Percentiles rank a stretch among this genome's conserved stretches.
phyloP scores from a whole-genome alignment of 2,113 vertebrate genomes.

The Zingel zingel region DNA sequence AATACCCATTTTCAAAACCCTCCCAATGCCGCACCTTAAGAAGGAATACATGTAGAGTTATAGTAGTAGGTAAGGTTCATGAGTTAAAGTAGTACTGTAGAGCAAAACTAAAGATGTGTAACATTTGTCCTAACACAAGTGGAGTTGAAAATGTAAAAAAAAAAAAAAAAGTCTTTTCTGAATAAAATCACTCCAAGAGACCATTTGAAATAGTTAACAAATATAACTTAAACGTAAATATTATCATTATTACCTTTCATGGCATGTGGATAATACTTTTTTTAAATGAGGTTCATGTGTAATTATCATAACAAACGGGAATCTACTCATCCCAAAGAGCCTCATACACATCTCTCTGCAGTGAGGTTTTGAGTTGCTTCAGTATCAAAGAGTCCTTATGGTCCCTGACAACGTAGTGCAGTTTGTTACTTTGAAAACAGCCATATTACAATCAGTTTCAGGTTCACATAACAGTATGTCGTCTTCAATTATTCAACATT shows the following conservation, averaged over 20 bases:
- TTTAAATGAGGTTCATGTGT: not conserved
- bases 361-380: not conserved
- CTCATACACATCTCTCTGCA: not conserved
- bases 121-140: not conserved
- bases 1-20: not conserved
- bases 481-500: not conserved
- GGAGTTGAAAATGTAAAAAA: not conserved
- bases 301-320: not conserved
- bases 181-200: not conserved
- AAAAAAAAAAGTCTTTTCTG: not conserved
- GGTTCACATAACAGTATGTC: not conserved
- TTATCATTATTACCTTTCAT: not conserved
- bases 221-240: not conserved
- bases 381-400: not conserved
- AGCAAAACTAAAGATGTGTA: not conserved
- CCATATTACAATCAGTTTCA: not conserved
- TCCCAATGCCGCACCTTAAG: no score
- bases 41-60: not conserved
- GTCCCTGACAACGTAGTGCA: not conserved
- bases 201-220: not conserved
- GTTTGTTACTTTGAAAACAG: not conserved
- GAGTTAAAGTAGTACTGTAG: not conserved
- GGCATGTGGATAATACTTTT: not conserved
- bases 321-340: not conserved
- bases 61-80: not conserved